Evolutionary conservation across 2,888 invertebrate genomes (phyloP).

Genomic region (Colostygia pectinataria): DNA sequence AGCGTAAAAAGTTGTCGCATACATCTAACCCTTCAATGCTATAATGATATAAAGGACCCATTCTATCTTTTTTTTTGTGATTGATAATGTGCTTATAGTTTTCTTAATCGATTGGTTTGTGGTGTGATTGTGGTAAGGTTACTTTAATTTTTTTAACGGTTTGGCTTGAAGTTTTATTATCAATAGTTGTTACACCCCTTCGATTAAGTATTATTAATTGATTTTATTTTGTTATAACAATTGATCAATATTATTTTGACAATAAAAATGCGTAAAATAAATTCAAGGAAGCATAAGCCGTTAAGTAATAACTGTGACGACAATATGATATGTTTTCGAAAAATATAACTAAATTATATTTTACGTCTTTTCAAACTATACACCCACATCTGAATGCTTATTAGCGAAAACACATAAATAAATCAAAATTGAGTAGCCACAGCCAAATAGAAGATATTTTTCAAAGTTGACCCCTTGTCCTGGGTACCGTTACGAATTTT

Average conservation of each 20-base stretch:
- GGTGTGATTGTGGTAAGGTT: slow-evolving; percentile 62
- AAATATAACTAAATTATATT: slow-evolving; percentile 23
- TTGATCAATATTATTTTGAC: not conserved
- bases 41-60: slow-evolving; percentile 36
- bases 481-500: slow-evolving; percentile 67
- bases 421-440: slow-evolving; percentile 58
- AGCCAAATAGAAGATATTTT: slow-evolving; percentile 55
- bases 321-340: too few species aligned
- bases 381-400: slow-evolving; percentile 56
- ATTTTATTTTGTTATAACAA: slow-evolving; percentile 8
- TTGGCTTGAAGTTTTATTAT: slow-evolving; percentile 39
- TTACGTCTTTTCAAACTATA: slow-evolving; percentile 44
- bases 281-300: too few species aligned
- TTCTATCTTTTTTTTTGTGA: slow-evolving; percentile 52
- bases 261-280: too few species aligned
- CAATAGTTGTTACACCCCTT: slow-evolving; percentile 61
- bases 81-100: slow-evolving; percentile 58
- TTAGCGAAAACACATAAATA: slow-evolving; percentile 64
- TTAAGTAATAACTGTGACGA: too few species aligned
- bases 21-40: slow-evolving; percentile 51
- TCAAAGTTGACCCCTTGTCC: slow-evolving; percentile 72
- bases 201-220: slow-evolving; percentile 41
- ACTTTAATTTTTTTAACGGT: slow-evolving; percentile 36
- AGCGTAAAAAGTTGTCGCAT: slow-evolving; percentile 59
- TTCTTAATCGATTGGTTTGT: slow-evolving; percentile 63